phyloP scores from a whole-genome alignment of 2,888 invertebrate species.

The Zygothrica quintamaculata region DNA sequence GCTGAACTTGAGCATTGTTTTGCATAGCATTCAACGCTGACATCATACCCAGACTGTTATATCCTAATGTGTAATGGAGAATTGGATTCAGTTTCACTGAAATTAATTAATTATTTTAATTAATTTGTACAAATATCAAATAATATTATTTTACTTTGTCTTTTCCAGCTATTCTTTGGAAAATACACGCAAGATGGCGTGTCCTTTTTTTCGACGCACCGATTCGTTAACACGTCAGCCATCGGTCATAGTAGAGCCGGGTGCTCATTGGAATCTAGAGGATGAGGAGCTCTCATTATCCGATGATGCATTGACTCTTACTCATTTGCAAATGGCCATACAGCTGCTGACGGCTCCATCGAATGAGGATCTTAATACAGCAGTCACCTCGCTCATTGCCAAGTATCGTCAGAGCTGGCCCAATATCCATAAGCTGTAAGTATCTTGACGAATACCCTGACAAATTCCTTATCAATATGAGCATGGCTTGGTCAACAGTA shows the following conservation, averaged over 20 bases:
- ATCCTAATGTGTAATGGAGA: neutral
- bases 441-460: neutral
- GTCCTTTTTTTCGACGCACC: slow-evolving; percentile 83
- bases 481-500: slow-evolving; percentile 58
- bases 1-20: slow-evolving; percentile 70
- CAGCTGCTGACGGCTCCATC: slow-evolving; percentile 92
- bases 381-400: slow-evolving; percentile 88
- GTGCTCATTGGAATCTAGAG: slow-evolving; percentile 82
- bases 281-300: slow-evolving; percentile 83
- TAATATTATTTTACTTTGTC: neutral
- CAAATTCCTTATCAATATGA: neutral
- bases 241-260: slow-evolving; percentile 80
- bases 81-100: slow-evolving; percentile 1
- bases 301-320: slow-evolving; percentile 86
- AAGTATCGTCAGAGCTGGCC: slow-evolving; percentile 86
- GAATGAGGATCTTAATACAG: slow-evolving; percentile 88
- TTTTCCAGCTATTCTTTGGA: slow-evolving; percentile 16
- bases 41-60: slow-evolving; percentile 28
- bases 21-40: slow-evolving; percentile 33
- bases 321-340: slow-evolving; percentile 92
- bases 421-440: slow-evolving; percentile 83
- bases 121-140: slow-evolving; percentile 12
- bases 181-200: slow-evolving; percentile 82
- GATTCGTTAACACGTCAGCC: slow-evolving; percentile 83
- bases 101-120: slow-evolving; percentile 6